A percentile compares a stretch with the other conserved stretches of the same genome.
phyloP scores from a whole-genome alignment of 2,113 vertebrate species.

The Piprites chloris region DNA sequence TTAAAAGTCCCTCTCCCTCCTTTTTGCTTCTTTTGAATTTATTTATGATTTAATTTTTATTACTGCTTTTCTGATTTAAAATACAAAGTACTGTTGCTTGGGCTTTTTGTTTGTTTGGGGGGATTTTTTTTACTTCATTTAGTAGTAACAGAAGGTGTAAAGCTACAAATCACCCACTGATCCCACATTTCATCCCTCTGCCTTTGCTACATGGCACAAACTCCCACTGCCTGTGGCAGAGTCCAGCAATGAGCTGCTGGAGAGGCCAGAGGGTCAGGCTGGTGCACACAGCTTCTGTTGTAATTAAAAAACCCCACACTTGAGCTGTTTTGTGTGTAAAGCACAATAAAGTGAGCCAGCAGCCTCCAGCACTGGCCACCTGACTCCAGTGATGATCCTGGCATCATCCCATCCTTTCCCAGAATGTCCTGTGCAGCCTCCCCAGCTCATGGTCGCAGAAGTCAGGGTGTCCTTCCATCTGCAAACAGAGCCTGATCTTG shows the following conservation, averaged over 20 bases:
- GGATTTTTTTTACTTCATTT: background rate
- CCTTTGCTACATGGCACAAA: background rate
- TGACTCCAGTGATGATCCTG: background rate
- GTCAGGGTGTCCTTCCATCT: background rate
- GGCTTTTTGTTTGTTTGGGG: background rate
- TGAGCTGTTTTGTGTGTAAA: fast-evolving
- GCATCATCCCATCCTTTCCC: background rate
- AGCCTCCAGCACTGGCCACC: background rate
- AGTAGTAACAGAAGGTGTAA: background rate
- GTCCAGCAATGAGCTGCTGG: background rate
- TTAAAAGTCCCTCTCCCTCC: background rate
- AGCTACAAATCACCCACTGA: background rate
- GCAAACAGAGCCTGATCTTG: background rate
- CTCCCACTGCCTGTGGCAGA: fast-evolving
- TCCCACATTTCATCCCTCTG: background rate
- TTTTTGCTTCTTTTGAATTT: background rate
- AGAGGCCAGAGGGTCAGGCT: background rate
- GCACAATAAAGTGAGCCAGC: background rate
- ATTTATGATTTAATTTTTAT: background rate
- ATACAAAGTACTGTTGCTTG: background rate
- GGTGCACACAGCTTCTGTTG: background rate
- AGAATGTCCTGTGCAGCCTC: background rate
- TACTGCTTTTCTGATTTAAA: background rate
- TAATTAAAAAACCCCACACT: background rate
- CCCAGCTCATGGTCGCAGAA: background rate